Base-by-base conservation (phyloP, 1,140 invertebrate species). In the Scaptomyza montana region DNA sequence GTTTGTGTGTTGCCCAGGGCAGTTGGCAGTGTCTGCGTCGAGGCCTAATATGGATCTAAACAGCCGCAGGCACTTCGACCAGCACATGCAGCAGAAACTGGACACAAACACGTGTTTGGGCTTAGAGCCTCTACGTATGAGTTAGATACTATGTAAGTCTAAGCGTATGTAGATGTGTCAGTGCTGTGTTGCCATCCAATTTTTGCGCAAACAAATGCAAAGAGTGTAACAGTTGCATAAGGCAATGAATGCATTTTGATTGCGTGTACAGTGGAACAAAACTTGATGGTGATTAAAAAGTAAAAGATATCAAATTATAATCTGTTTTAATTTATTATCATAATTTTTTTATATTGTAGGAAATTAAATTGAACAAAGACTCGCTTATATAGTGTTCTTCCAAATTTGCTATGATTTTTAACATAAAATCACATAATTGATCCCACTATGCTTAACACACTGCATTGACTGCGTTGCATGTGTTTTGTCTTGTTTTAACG, bases 21-120 rank as follows among this genome's bases (percentile, higher is more conserved):
- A 54, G 61, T 56, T 76, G 66, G 33, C 57, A 71, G 70, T 77
- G 78, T 57, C 53, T 19, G 39, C 50, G 28, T 78, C 61, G 61
- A 54, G 78, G 75, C 54, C 62, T 86, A 86, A 86, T 87, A 86
- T 81, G 82, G 82, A 81, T 68, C 74, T 87, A 87, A 87, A 57
- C 69, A 66, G 69, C 47, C 30, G 21, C 47, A 76, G 73, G 68
- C 74, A 51, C 68, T 64, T 56, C 66, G 73, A 80, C 68, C 66
- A 45, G 50, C 54, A 62, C 21, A 28, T 55, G 28, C 62, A 82
- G 33, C 67, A 51, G 46, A 49, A 76, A 59, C 56, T 66, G 55
- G 19, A 46, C n/a, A 30, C 16, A 49, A 47, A 45, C 70, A 86
- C 81, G 82, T 85, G 81, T 68, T 80, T 71, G 74, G 47, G 62